These are phyloP conservation scores for Acrocephalus scirpaceus DNA, from an alignment of 2,797 vertebrate species.

Conservation along the genomic window DNA sequence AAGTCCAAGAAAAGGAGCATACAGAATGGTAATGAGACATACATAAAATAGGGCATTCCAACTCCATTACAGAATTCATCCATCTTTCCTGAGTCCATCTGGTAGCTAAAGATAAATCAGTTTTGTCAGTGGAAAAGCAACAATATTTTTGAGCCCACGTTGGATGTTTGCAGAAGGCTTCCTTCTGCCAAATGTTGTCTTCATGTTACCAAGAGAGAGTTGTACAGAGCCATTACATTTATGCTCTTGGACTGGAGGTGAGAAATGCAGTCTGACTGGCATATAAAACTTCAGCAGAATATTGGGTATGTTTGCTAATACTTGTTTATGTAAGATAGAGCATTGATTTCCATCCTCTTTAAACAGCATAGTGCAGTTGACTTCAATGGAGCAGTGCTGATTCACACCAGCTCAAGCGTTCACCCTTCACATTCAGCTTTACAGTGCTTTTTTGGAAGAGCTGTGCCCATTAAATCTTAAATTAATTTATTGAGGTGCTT, in stretches of 20 bases:
- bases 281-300: conserved; percentile 2
- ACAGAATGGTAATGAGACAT: background rate
- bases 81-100: background rate
- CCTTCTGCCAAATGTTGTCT: background rate
- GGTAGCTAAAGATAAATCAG: conserved; percentile 17
- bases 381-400: background rate
- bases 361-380: background rate
- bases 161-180: conserved; percentile 25
- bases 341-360: background rate
- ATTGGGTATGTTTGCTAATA: background rate
- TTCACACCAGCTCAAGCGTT: background rate
- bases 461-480: background rate
- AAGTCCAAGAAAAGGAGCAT: background rate
- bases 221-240: conserved; percentile 8
- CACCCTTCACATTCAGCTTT: background rate
- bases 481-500: background rate
- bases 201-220: background rate
- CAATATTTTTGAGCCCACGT: background rate
- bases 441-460: background rate
- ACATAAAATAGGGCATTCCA: background rate
- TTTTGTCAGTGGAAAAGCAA: conserved; percentile 26
- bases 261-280: background rate
- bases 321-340: background rate
- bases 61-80: conserved; percentile 6
- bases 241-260: background rate